Evolutionary conservation across 2,888 invertebrate genomes (phyloP).

Genomic region (Steromphala cineraria): DNA sequence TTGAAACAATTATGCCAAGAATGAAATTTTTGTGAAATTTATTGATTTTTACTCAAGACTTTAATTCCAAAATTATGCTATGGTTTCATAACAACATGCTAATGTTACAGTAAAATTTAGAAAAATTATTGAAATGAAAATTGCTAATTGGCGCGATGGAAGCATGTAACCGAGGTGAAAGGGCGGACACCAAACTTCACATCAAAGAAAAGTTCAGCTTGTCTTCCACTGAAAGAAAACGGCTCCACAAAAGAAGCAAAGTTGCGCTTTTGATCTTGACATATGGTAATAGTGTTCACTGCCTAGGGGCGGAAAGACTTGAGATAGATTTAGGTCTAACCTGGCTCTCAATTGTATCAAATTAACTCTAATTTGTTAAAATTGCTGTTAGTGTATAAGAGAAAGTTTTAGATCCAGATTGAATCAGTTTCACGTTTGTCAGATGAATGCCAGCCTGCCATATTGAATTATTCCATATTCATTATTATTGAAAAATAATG

Average conservation of each 20-base stretch:
- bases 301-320: not conserved
- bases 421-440: not conserved
- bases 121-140: too few species aligned
- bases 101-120: too few species aligned
- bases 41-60: too few species aligned
- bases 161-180: too few species aligned
- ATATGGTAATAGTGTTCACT: constrained; percentile 1
- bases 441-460: not conserved
- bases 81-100: too few species aligned
- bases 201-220: too few species aligned
- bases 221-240: not conserved
- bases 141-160: too few species aligned
- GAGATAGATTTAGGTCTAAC: not conserved
- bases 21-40: too few species aligned
- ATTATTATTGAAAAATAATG: not conserved
- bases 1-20: too few species aligned
- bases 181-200: too few species aligned
- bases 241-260: not conserved
- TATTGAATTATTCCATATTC: constrained; percentile 1
- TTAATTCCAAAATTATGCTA: too few species aligned
- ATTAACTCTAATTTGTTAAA: constrained; percentile 14
- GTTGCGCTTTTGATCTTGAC: not conserved
- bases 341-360: not conserved
- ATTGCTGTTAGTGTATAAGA: not conserved
- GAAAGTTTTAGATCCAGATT: not conserved